Evolutionary conservation across 2,888 invertebrate genomes (phyloP), one percentile per base, ranked within the genome.

Genomic region (Cryptocheilus praepositus): DNA sequence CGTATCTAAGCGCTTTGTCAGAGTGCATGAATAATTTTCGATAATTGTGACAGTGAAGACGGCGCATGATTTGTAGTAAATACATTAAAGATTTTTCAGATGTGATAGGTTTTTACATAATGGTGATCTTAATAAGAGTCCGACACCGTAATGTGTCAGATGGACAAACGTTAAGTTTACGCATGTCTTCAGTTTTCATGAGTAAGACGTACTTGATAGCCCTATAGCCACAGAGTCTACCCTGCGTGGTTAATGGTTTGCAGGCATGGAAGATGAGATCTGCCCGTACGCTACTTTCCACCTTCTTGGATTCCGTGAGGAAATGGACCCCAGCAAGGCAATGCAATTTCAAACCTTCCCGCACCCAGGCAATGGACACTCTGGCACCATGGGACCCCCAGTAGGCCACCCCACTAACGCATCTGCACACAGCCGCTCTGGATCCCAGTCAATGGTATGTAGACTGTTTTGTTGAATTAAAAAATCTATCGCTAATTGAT

Each of bases 231-330:
- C 78, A 72, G 78, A 70, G 66, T 86, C 86, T 86, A 87, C 84
- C 85, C 82, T 78, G 67, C 62, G 65, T 73, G 68, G 80, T 86
- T 43, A 45, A 69, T 68, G 74, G 76, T 78, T 85, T 89, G 69
- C 91, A 95, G 96, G 96, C 89, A 96, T 96, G 94, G 96, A 98
- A 89, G 97, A 97, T 87, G 97, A 98, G 89, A 97, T 98, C 89
- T 97, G 97, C 90, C 98, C 98, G 52, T 98, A 98, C 90, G 98
- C 98, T 8, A 98, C 98, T 51, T 98, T 98, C 94, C 97, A 98
- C 89, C 92, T 97, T 85, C 93, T 97, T 66, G 97, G 96, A 80
- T 97, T 97, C 94, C 95, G 97, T 83, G 96, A 97, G 89, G 96
- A 97, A 92, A 96, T 97, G 96, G 96, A 97, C 89, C 96, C 96